Percentiles rank a stretch among this genome's conserved stretches.
Evolutionary conservation across 1,140 invertebrate species (phyloP).

Genomic region (Hylyphantes graminicola): DNA sequence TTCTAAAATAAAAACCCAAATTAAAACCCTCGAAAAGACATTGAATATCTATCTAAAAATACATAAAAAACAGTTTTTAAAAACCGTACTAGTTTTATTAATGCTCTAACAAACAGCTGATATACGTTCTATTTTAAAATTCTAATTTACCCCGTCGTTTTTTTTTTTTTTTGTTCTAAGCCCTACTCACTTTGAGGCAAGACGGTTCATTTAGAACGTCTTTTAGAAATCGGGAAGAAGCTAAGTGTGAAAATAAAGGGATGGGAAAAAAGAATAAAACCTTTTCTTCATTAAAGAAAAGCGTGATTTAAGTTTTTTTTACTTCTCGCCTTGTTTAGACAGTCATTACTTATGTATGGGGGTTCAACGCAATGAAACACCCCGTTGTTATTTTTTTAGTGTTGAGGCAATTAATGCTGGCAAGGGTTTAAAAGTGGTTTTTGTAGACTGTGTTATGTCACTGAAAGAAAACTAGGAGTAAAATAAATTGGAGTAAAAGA

Average conservation of each 20-base stretch:
- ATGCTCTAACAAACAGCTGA: constrained; percentile 15
- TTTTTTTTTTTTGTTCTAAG: background rate
- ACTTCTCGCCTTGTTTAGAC: constrained; percentile 24
- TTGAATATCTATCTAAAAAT: too few relatives aligned
- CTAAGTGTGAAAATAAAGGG: constrained; percentile 21
- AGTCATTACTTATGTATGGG: constrained; percentile 58
- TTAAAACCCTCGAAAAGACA: too few relatives aligned
- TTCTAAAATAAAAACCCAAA: too few relatives aligned
- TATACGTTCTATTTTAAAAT: background rate
- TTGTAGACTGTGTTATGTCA: constrained; percentile 35
- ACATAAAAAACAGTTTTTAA: too few relatives aligned
- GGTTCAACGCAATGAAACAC: constrained; percentile 46
- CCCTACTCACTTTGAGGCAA: constrained; percentile 27
- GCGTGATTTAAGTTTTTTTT: constrained; percentile 38
- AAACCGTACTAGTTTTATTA: too few relatives aligned
- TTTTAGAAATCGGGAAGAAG: constrained; percentile 53
- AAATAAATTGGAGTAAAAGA: background rate
- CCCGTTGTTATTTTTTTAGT: constrained; percentile 16
- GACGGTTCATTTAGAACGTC: constrained; percentile 43
- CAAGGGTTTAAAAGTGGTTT: constrained; percentile 44
- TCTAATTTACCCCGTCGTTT: background rate
- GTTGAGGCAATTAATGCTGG: constrained; percentile 48
- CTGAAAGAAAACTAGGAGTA: constrained; percentile 36
- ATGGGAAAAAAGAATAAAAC: background rate
- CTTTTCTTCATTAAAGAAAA: constrained; percentile 54